Base-by-base conservation (phyloP, 2,113 vertebrate species). In the Petaurus breviceps region DNA sequence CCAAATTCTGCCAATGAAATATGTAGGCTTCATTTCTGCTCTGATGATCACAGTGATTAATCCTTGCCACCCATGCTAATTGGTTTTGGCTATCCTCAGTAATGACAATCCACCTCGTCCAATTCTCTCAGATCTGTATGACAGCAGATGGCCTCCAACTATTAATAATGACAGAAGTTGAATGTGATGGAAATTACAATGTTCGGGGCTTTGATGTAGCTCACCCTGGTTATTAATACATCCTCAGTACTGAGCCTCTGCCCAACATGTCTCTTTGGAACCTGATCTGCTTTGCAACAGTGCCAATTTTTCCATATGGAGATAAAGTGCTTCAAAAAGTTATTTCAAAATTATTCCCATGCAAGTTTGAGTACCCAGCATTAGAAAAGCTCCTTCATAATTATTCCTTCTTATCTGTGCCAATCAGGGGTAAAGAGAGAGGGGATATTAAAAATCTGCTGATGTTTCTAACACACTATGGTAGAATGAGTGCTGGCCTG, bases 61-160 rank as follows among this genome's bases (percentile, higher is more conserved):
- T 51, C 43, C 46, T 53, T 2, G 14, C 51, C 55, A 92, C 94
- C 77, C 61, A 95, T 31, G 51, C 93, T 96, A 95, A 95, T 53
- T 94, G 95, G 77, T 28, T 25, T 9, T 53, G 51, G 51, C 97
- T 68, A 52, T 68, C 92, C 95, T 93, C 93, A 77, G 96, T 93
- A 77, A 91, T 31, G 93, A 95, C 95, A 84, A 90, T 55, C 92
- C 94, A 51, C 57, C 49, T 25, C 1, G 5, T 26, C 53, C 52
- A 11, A 94, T 94, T 55, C 43, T 31, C 91, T 90, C 3, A 0
- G 95, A 90, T 93, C 92, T 61, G 92, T 93, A 28, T 22, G 46
- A 31, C 8, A 28, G 92, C 92, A 51, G 55, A 50, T 53, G 51
- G 95, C 92, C 54, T 91, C 93, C 4, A 22, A 92, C 93, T 77